Evolutionary conservation across 1,140 invertebrate species (phyloP), one percentile per base, ranked within the genome.

Genomic region (Bombus vancouverensis): DNA sequence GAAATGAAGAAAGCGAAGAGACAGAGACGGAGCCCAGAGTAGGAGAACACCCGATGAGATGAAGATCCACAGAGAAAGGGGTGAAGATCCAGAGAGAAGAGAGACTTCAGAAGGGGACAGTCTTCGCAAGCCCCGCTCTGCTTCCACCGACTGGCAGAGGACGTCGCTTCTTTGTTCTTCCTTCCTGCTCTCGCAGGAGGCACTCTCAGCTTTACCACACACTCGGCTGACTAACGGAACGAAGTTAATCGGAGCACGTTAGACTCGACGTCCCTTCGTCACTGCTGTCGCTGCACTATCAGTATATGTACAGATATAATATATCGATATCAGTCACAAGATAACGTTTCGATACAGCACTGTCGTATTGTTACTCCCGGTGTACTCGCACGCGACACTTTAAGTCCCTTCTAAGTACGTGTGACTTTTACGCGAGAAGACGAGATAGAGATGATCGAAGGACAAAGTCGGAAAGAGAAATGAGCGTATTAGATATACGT

Each of bases 131-230:
- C 78, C n/a, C 65, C 75, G 75, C 75, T 78, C 70, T 74, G 57
- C 79, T 87, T 79, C 79, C 72, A 81, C 79, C 83, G 76, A 78
- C 66, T 79, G 85, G 62, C 86, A 84, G 83, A 74, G 87, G 25
- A 83, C 79, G 89, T 73, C 75, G 87, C 83, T 91, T 90, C 90
- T 91, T 91, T 91, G 90, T 91, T 91, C 89, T 91, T 91, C 89
- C 89, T 90, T 90, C 87, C 89, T 88, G 84, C 90, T 73, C 80
- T 78, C 57, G 84, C 83, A 71, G 72, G 44, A 71, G 72, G 44
- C 70, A 87, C 81, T 87, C 85, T 87, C 81, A 37, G 79, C 71
- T 81, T 75, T 53, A 53, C 74, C 72, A 78, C 85, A 78, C 73
- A 83, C 81, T 83, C 73, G 65, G 62, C 39, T 76, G 73, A 83